Evolutionary conservation across 2,797 vertebrate genomes (phyloP), one percentile per base, ranked within the genome.

Genomic region (Anguilla obscura): DNA sequence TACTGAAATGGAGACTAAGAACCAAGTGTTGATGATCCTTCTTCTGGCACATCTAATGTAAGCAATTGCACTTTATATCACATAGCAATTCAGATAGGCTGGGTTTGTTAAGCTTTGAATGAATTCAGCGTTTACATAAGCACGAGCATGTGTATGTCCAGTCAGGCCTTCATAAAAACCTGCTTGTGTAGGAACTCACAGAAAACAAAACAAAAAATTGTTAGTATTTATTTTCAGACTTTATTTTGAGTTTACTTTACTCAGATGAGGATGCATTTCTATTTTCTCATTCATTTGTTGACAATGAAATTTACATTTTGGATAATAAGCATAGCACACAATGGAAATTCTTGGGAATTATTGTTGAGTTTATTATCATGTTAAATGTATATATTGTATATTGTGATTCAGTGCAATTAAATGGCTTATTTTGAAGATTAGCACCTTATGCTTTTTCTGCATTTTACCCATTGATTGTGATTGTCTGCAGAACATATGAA

Each of bases 11-110:
- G 45, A 87, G 58, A 87, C n/a, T 9, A 50, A 80, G 27, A 45
- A 82, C 7, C 1, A 56, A 56, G 24, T 74, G 18, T 50, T 33
- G 58, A 12, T 66, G 40, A 40, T 30, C 27, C 48, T 33, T 83
- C 30, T 3, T 60, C 10, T 60, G 74, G 30, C 30, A 36, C 30
- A 36, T 30, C n/a, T 40, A 50, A 8, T 74, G 76, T 71, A 18
- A 52, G 27, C 24, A 3, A 74, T 50, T 86, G 85, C 85, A 86
- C 50, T 54, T 74, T 40, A 27, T 30, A 1, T 66, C 21, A 45
- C 56, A 76, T 66, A 58, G 76, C 54, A 82, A 27, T 84, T 56
- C 79, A 82, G 21, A 27, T 48, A 83, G 80, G 24, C 48, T 83
- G 21, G 80, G 45, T 58, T 84, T 33, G 50, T 56, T 56, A 27